phyloP scores from a whole-genome alignment of 2,797 vertebrate species.

The Acanthopagrus latus region DNA sequence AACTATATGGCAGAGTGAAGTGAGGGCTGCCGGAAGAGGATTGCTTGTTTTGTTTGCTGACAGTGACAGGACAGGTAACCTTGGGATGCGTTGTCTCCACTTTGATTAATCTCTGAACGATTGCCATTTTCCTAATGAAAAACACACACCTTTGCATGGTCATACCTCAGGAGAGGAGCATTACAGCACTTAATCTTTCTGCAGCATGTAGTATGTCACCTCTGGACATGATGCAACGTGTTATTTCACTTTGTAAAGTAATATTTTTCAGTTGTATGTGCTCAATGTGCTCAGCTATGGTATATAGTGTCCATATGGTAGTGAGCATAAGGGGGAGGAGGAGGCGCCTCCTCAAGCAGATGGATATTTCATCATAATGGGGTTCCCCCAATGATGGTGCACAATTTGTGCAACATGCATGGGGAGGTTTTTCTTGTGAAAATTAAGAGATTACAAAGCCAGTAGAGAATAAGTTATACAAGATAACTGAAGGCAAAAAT shows the following conservation, averaged over 20 bases:
- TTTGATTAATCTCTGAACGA: conserved; percentile 25
- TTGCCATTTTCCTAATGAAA: conserved; percentile 16
- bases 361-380: neutral
- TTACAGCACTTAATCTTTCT: neutral
- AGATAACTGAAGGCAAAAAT: neutral
- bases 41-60: conserved; percentile 11
- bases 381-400: neutral
- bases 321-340: neutral
- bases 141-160: conserved; percentile 10
- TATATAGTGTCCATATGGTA: neutral
- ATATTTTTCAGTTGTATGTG: neutral
- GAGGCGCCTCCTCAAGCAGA: neutral
- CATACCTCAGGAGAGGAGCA: neutral
- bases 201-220: neutral
- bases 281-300: neutral
- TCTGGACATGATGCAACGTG: neutral
- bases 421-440: neutral
- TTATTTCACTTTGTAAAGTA: conserved; percentile 22
- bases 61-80: neutral
- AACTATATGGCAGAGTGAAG: too few species aligned
- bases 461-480: neutral
- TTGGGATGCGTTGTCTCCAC: neutral
- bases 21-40: neutral
- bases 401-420: neutral
- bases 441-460: neutral